A percentile compares a stretch with the other conserved stretches of the same genome.
Evolutionary conservation across 1,140 invertebrate genomes (phyloP).

Genomic region (Bombus pascuorum): DNA sequence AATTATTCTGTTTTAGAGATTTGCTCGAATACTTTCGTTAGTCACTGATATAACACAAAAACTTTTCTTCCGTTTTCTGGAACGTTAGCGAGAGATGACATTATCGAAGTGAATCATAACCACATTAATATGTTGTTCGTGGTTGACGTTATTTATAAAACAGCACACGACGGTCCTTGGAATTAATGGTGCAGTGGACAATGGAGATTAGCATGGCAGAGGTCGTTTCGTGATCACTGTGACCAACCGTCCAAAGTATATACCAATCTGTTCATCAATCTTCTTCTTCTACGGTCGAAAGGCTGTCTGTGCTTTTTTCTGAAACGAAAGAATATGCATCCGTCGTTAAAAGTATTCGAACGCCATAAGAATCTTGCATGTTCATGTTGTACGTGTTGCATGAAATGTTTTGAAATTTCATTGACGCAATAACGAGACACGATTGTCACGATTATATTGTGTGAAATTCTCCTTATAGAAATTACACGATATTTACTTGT

Average conservation of each 20-base stretch:
- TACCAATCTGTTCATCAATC: neutral
- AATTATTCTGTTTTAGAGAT: too few species aligned
- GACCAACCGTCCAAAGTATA: neutral
- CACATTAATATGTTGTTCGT: conserved; percentile 17
- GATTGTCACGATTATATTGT: too few species aligned
- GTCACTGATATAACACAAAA: too few species aligned
- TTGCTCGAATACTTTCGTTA: too few species aligned
- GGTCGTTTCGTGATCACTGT: neutral
- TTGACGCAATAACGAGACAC: too few species aligned
- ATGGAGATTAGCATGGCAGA: conserved; percentile 22
- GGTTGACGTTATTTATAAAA: conserved; percentile 44
- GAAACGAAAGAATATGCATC: too few species aligned
- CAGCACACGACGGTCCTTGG: conserved; percentile 24
- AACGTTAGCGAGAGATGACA: neutral
- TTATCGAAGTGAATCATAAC: conserved; percentile 33
- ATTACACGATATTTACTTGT: too few species aligned
- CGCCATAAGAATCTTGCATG: too few species aligned
- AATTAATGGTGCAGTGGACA: conserved; percentile 1
- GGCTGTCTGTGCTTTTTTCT: neutral
- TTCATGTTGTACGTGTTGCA: too few species aligned
- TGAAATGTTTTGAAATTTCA: too few species aligned
- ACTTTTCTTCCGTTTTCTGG: neutral
- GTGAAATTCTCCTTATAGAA: too few species aligned
- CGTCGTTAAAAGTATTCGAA: too few species aligned
- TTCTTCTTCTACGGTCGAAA: neutral